Evolutionary conservation across 30 jellyfish, hydroid and myxozoan genomes (phyloP).

Genomic region (Pelagia noctiluca): DNA sequence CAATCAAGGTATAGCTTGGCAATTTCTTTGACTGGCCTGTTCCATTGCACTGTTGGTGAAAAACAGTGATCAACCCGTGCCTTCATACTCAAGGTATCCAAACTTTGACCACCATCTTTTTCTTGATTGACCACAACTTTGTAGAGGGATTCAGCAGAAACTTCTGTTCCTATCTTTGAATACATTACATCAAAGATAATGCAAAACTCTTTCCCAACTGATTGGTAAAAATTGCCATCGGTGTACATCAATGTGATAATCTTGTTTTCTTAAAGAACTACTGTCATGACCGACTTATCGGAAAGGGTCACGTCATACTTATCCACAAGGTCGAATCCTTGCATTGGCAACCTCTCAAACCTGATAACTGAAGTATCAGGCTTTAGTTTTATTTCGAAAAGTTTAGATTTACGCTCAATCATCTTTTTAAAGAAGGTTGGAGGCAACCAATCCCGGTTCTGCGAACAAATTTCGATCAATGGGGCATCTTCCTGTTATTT

Average conservation of each 20-base stretch:
- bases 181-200: no score
- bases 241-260: no score
- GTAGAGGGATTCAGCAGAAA: conserved; percentile 24
- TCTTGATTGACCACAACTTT: conserved; percentile 31
- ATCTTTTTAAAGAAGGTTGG: background rate
- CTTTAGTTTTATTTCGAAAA: no score
- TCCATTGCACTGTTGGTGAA: conserved; percentile 24
- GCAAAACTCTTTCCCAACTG: no score
- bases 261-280: no score
- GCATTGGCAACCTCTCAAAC: conserved; percentile 12
- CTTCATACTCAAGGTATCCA: background rate
- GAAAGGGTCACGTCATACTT: no score
- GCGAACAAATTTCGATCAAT: conserved; percentile 2
- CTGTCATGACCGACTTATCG: no score
- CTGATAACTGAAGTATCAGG: conserved; percentile 14
- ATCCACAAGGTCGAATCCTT: no score
- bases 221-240: no score
- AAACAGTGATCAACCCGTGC: conserved; percentile 31
- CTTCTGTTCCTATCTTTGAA: conserved; percentile 36
- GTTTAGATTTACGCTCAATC: no score
- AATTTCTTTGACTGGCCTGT: conserved; percentile 28
- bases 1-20: conserved; percentile 19
- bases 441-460: conserved; percentile 11
- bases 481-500: conserved; percentile 10
- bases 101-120: conserved; percentile 34